Evolutionary conservation across 2,113 vertebrate genomes (phyloP), one percentile per base, ranked within the genome.

Genomic region (Pedetes capensis): DNA sequence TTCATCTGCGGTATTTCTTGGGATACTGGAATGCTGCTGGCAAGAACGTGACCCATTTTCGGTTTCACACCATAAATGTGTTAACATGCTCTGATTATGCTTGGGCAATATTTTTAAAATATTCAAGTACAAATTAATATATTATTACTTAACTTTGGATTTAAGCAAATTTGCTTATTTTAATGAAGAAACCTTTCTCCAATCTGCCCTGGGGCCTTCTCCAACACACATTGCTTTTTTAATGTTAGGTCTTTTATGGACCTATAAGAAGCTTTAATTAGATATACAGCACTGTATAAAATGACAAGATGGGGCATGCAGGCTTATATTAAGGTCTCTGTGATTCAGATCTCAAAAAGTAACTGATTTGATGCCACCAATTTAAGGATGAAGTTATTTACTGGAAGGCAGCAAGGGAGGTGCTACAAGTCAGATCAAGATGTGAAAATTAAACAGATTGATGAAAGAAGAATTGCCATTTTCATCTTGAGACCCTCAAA

Each of bases 41-140:
- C 96, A 95, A 96, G 94, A 95, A 57, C 59, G 37, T 97, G 97
- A 97, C 97, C 97, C 97, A 89, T 96, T 96, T 90, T 94, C 17
- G 0, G 27, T 86, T 91, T 61, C 87, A 80, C 44, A 94, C 93
- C 89, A 86, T 94, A 92, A 93, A 83, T 96, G 83, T 97, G 95
- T 92, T 83, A 81, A 74, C 42, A 66, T 69, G 87, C 96, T 97
- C 69, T 47, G 93, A 63, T 93, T 83, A 68, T 92, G 76, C 97
- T 93, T 90, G 86, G 51, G 29, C 83, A 97, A 94, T 94, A 96
- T 96, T 97, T n/a, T 96, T n/a, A 69, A 98, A 93, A 85, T 42
- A 84, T 91, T 96, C 81, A 85, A 49, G 78, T 44, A 91, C 76
- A 84, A 93, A 53, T 96, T 96, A 91, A 93, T 72, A 72, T 61